A percentile compares a stretch with the other conserved stretches of the same genome.
These are phyloP conservation scores for Elysia crispata DNA, from an alignment of 2,888 invertebrate species.

Conservation along the genomic window DNA sequence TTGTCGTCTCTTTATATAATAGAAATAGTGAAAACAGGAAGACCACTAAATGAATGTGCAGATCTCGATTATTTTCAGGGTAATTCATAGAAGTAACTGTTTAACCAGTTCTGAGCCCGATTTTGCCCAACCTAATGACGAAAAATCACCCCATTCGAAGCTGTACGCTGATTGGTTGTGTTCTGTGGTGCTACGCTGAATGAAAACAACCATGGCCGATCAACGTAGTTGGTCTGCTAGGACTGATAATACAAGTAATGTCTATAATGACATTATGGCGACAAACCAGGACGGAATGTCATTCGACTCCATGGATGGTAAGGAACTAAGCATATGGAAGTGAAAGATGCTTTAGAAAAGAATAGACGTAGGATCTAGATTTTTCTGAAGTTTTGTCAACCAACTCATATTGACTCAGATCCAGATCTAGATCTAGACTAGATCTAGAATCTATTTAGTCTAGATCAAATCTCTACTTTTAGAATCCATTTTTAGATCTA, in stretches of 20 bases:
- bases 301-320: slow-evolving; percentile 71
- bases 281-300: slow-evolving; percentile 62
- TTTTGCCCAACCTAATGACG: slow-evolving; percentile 54
- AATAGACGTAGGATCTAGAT: background rate
- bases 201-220: slow-evolving; percentile 60
- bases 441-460: too few relatives aligned
- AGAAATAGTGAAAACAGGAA: too few relatives aligned
- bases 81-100: too few relatives aligned
- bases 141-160: slow-evolving; percentile 66
- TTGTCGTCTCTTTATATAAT: too few relatives aligned
- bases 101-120: too few relatives aligned
- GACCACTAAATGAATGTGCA: too few relatives aligned
- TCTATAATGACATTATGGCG: slow-evolving; percentile 63
- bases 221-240: slow-evolving; percentile 59
- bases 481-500: too few relatives aligned
- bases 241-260: slow-evolving; percentile 63
- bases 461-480: too few relatives aligned
- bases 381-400: background rate
- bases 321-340: slow-evolving; percentile 47
- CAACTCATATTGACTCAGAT: too few relatives aligned
- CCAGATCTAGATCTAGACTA: too few relatives aligned
- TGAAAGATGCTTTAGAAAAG: background rate
- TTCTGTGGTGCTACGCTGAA: slow-evolving; percentile 64
- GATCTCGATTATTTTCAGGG: too few relatives aligned
- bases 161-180: slow-evolving; percentile 62